Percentiles rank a stretch among this genome's conserved stretches.
Conservation (phyloP, 2,113 vertebrate genomes). For the Callopanchax toddi region DNA sequence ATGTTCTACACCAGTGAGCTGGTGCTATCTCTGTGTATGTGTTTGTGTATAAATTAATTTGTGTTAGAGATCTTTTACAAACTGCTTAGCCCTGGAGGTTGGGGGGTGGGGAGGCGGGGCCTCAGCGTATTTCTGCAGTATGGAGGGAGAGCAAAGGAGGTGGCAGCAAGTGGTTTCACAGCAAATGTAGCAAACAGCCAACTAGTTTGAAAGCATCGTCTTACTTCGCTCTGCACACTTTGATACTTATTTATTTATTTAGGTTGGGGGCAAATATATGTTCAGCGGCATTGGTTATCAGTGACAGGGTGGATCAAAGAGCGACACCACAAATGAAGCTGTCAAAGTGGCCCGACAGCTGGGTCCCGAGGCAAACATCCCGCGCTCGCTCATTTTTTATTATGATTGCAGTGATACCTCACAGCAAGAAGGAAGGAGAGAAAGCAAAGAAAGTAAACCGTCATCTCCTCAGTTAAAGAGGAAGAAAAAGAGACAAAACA, state of each 20-base stretch:
- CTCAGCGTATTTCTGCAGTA: constrained; percentile 51
- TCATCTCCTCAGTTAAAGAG: constrained; percentile 57
- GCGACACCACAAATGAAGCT: constrained; percentile 76
- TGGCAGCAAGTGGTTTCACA: constrained; percentile 63
- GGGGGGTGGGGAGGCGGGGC: constrained; percentile 39
- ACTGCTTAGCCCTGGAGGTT: constrained; percentile 56
- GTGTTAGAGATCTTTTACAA: constrained; percentile 73
- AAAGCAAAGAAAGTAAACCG: constrained; percentile 36
- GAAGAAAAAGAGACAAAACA: constrained; percentile 63
- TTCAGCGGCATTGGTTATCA: constrained; percentile 72
- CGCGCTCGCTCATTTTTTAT: constrained; percentile 67
- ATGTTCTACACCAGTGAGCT: constrained; percentile 39
- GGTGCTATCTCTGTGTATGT: constrained; percentile 44
- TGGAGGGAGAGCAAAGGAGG: constrained; percentile 55
- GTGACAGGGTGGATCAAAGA: constrained; percentile 77
- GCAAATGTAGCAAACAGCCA: constrained; percentile 59
- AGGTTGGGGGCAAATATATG: constrained; percentile 68
- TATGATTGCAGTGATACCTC: constrained; percentile 71
- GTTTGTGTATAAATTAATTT: constrained; percentile 47
- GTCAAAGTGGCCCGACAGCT: constrained; percentile 77
- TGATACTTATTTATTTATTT: constrained; percentile 72
- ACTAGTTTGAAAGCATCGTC: constrained; percentile 45
- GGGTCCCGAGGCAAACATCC: constrained; percentile 74
- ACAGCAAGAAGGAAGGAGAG: constrained; percentile 59
- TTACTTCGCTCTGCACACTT: constrained; percentile 46